Evolutionary conservation across 1,140 invertebrate species (phyloP).

Genomic region (Cecropterus lyciades): DNA sequence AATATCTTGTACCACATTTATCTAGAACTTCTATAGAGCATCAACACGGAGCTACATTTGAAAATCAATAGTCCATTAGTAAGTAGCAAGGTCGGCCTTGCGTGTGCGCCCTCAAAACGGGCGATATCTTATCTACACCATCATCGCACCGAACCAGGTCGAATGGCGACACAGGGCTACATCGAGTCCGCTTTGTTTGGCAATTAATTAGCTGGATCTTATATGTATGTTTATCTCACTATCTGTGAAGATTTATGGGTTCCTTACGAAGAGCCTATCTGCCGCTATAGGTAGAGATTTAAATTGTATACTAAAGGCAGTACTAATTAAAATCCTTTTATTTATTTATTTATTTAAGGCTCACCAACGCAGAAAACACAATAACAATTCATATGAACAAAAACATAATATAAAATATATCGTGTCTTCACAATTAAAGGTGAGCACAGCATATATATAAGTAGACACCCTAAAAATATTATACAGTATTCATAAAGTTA

Average conservation of each 20-base stretch:
- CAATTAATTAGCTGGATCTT: constrained; percentile 24
- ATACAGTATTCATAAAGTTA: too few relatives aligned
- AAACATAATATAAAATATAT: too few relatives aligned
- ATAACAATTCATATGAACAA: too few relatives aligned
- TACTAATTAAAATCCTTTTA: too few relatives aligned
- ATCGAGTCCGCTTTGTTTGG: constrained; percentile 21
- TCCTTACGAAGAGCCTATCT: not conserved
- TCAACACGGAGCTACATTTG: not conserved
- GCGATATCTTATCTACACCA: constrained; percentile 47
- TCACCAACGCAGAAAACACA: too few relatives aligned
- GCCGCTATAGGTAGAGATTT: not conserved
- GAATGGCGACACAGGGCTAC: constrained; percentile 38
- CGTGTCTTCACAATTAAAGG: too few relatives aligned
- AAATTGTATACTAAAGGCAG: not conserved
- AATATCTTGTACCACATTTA: constrained; percentile 9
- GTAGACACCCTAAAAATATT: too few relatives aligned
- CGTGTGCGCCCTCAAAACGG: constrained; percentile 40
- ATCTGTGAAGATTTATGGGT: not conserved
- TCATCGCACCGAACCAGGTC: constrained; percentile 38
- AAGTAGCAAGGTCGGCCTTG: constrained; percentile 40
- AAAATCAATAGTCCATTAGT: constrained; percentile 33
- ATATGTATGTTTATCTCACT: not conserved
- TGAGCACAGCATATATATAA: too few relatives aligned
- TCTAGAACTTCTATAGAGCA: not conserved
- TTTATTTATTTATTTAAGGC: too few relatives aligned